Conservation (phyloP, 2,888 invertebrate genomes). For the Callyntrura guangdongensis region DNA sequence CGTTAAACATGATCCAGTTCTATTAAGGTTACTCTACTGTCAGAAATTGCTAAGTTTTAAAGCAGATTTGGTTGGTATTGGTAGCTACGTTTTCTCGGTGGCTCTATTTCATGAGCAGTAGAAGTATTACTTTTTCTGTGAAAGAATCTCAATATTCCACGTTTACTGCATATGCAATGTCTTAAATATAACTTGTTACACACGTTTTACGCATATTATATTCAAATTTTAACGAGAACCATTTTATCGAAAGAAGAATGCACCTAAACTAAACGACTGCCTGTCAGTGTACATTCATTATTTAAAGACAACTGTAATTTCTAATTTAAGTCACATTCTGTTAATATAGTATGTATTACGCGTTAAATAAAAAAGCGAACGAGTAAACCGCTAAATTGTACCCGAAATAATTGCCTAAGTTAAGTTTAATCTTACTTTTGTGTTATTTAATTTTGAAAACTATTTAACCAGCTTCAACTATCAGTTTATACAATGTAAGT, state of each 20-base stretch:
- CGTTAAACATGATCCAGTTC: not conserved
- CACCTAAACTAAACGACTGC: not conserved
- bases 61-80: not conserved
- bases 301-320: not conserved
- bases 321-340: slow-evolving; percentile 10
- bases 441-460: not conserved
- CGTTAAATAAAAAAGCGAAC: not conserved
- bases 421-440: not conserved
- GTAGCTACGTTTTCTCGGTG: slow-evolving; percentile 20
- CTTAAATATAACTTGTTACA: slow-evolving; percentile 8
- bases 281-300: not conserved
- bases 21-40: not conserved
- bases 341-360: not conserved
- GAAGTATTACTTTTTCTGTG: slow-evolving; percentile 24
- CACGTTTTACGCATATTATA: not conserved
- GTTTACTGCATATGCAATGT: slow-evolving; percentile 7
- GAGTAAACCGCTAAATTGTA: not conserved
- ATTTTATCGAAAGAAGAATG: not conserved
- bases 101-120: not conserved
- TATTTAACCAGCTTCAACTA: not conserved
- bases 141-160: slow-evolving; percentile 56
- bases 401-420: not conserved
- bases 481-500: not conserved
- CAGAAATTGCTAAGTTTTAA: not conserved
- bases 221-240: not conserved